These are phyloP conservation scores for Xenopus borealis DNA, from an alignment of 2,113 vertebrate genomes.

Conservation along the genomic window DNA sequence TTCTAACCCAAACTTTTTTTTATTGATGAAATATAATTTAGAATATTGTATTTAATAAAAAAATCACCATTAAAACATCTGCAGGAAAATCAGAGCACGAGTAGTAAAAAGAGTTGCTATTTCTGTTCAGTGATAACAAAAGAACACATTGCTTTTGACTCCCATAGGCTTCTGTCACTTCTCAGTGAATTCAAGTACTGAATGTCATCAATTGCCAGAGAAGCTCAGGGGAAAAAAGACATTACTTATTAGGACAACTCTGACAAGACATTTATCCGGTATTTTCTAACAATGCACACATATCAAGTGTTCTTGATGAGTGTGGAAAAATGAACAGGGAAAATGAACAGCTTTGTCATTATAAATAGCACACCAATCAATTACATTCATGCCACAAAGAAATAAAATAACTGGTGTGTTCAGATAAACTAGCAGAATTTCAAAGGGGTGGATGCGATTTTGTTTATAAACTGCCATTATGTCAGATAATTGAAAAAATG, in stretches of 20 bases:
- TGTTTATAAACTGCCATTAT: not conserved
- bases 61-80: slow-evolving; percentile 39
- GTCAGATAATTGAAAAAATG: not conserved
- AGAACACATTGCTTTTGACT: slow-evolving; percentile 56
- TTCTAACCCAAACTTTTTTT: not conserved
- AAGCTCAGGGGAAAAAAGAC: slow-evolving; percentile 65
- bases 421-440: slow-evolving; percentile 57
- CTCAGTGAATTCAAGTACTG: slow-evolving; percentile 67
- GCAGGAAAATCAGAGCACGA: slow-evolving; percentile 47
- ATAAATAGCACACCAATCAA: slow-evolving; percentile 67
- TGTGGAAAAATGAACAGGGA: slow-evolving; percentile 55
- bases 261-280: slow-evolving; percentile 66
- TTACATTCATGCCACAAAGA: slow-evolving; percentile 69
- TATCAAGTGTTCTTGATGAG: slow-evolving; percentile 66
- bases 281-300: slow-evolving; percentile 66
- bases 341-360: slow-evolving; percentile 72
- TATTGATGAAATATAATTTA: slow-evolving; percentile 36
- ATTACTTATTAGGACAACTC: slow-evolving; percentile 70
- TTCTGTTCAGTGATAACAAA: slow-evolving; percentile 51
- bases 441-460: not conserved
- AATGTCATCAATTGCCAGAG: slow-evolving; percentile 63
- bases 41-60: slow-evolving; percentile 38
- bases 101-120: slow-evolving; percentile 38
- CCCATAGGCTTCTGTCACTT: slow-evolving; percentile 64
- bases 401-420: slow-evolving; percentile 62